Percentiles rank a stretch among this genome's conserved stretches.
Conservation (phyloP, 2,888 invertebrate genomes). For the Dicyrtoma fusca region DNA sequence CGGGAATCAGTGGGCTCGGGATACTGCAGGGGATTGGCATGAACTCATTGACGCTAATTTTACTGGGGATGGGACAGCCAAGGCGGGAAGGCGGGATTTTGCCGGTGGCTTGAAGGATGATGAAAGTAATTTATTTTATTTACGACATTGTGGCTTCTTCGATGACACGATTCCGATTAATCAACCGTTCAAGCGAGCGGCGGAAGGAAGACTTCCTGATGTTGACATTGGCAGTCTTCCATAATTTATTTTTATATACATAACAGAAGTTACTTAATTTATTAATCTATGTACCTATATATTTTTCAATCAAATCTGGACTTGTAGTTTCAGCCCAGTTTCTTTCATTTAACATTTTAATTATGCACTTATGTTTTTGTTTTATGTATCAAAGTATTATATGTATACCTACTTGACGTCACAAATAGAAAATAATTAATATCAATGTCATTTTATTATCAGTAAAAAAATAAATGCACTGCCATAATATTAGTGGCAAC, state of each 20-base stretch:
- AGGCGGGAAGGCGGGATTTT: conserved; percentile 45
- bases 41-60: conserved; percentile 43
- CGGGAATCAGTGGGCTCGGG: conserved; percentile 45
- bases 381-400: too few species aligned
- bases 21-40: conserved; percentile 39
- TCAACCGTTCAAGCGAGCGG: conserved; percentile 28
- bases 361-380: too few species aligned
- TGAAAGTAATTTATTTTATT: conserved; percentile 37
- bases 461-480: too few species aligned
- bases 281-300: too few species aligned
- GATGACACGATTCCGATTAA: conserved; percentile 40
- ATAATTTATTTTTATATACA: background rate
- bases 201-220: background rate
- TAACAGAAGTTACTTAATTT: too few species aligned
- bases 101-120: conserved; percentile 42
- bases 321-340: too few species aligned
- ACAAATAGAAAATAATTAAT: too few species aligned
- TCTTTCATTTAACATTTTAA: too few species aligned
- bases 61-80: conserved; percentile 48
- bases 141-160: conserved; percentile 53
- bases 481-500: too few species aligned
- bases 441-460: too few species aligned
- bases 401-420: too few species aligned
- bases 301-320: too few species aligned
- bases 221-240: conserved; percentile 12